Percentiles rank a stretch among this genome's conserved stretches.
These are phyloP conservation scores for Sminthopsis crassicaudata DNA, from an alignment of 2,113 vertebrate genomes.

Conservation along the genomic window DNA sequence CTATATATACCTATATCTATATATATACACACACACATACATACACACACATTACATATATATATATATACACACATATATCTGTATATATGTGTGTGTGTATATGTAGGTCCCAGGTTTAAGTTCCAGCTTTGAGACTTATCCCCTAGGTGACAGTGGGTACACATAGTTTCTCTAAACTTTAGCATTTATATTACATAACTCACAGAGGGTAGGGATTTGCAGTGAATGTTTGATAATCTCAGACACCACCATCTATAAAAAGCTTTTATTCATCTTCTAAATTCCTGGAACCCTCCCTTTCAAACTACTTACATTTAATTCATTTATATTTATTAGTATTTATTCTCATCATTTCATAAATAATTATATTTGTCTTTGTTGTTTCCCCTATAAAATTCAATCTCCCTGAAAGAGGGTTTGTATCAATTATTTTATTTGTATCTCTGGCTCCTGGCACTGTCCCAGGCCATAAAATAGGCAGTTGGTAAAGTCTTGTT, in stretches of 20 bases:
- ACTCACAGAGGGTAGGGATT: neutral
- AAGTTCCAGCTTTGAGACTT: neutral
- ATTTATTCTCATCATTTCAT: neutral
- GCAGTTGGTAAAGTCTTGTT: neutral
- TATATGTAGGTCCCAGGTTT: no score
- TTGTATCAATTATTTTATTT: neutral
- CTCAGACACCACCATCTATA: neutral
- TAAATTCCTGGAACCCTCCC: neutral
- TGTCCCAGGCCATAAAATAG: neutral
- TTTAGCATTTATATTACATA: neutral
- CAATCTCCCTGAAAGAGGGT: neutral
- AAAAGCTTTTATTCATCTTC: neutral
- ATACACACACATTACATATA: no score
- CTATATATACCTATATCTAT: no score
- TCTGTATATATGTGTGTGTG: no score
- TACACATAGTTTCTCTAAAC: neutral
- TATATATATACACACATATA: no score
- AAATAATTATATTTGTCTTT: neutral
- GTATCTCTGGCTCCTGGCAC: neutral
- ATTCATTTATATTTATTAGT: neutral
- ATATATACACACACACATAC: no score
- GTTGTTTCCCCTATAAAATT: neutral
- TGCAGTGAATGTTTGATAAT: neutral
- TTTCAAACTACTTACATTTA: neutral
- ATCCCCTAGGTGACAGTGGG: no score